Base-by-base conservation (phyloP, 2,113 vertebrate genomes). In the Xyliphius kryptos region DNA sequence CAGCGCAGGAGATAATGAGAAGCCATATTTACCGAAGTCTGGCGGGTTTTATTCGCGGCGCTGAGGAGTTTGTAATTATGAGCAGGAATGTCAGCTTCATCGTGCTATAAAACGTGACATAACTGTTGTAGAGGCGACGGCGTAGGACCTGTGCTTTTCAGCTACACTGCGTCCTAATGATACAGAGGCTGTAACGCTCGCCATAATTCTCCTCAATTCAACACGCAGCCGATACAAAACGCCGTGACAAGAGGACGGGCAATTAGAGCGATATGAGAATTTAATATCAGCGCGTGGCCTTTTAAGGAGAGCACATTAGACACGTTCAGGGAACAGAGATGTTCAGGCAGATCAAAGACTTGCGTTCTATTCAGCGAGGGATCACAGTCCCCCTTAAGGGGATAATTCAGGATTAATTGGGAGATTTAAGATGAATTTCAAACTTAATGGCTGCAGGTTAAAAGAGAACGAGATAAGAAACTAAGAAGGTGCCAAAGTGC, bases 371-470 rank as follows among this genome's bases (percentile, higher is more conserved):
- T 43, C 63, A 32, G 55, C 3, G 20, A 19, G 17, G 37, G 37
- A 50, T 50, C 54, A 36, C 14, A 41, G 12, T 6, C 17, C 26
- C 14, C 10, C 63, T 66, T 6, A 21, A 66, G 41, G 57, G 56
- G 36, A 41, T 58, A 15, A 65, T 65, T 46, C 41, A 15, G 21
- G 44, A 56, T 56, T 63, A 63, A 63, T 16, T 1, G 8, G 36
- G 44, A 37, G 32, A 56, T 56, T 65, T 65, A 47, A 9, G 32
- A 56, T 16, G 13, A 65, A 48, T 49, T 48, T 49, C 55, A 50
- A 12, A 40, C 63, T 41, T 17, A 40, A 66, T 41, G 40, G 20
- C 63, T 17, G 3, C 2, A n/a, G 50, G 44, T 19, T 63, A 56
- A 37, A 32, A 21, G 36, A 13, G 13, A 1, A 9, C 21, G 12